A percentile compares a stretch with the other conserved stretches of the same genome.
These are phyloP conservation scores for Anguilla rostrata DNA, from an alignment of 2,113 vertebrate genomes.

Conservation along the genomic window DNA sequence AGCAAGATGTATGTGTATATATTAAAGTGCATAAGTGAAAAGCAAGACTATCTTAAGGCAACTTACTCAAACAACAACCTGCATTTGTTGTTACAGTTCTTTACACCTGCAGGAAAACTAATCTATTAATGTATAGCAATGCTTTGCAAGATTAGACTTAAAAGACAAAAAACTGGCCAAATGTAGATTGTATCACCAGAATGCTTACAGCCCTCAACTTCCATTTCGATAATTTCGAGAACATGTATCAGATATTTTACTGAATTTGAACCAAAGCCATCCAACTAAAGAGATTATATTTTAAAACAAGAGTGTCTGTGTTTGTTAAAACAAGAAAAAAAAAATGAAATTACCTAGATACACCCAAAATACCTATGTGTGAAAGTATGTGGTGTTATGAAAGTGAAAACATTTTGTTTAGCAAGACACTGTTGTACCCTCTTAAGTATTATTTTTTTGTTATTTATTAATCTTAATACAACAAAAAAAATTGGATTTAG, in stretches of 20 bases:
- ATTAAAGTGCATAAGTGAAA: constrained; percentile 23
- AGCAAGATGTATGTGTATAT: background rate
- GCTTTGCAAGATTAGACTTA: background rate
- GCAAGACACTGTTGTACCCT: background rate
- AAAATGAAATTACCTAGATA: background rate
- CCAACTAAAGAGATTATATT: background rate
- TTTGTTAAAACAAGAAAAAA: background rate
- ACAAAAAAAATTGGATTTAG: background rate
- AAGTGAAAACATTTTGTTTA: background rate
- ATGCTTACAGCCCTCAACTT: background rate
- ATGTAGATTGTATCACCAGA: background rate
- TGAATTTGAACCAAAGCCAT: background rate
- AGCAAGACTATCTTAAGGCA: constrained; percentile 24
- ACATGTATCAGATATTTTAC: background rate
- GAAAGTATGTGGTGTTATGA: background rate
- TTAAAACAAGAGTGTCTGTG: background rate
- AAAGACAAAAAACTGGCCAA: background rate
- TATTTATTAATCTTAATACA: background rate
- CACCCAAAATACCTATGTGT: background rate
- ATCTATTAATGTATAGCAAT: background rate
- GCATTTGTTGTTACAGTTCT: background rate
- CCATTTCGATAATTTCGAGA: background rate
- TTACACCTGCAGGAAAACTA: background rate
- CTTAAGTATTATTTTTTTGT: background rate
- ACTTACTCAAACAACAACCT: constrained; percentile 3